Evolutionary conservation across 2,888 invertebrate genomes (phyloP).

Genomic region (Bruchidius siliquastri): DNA sequence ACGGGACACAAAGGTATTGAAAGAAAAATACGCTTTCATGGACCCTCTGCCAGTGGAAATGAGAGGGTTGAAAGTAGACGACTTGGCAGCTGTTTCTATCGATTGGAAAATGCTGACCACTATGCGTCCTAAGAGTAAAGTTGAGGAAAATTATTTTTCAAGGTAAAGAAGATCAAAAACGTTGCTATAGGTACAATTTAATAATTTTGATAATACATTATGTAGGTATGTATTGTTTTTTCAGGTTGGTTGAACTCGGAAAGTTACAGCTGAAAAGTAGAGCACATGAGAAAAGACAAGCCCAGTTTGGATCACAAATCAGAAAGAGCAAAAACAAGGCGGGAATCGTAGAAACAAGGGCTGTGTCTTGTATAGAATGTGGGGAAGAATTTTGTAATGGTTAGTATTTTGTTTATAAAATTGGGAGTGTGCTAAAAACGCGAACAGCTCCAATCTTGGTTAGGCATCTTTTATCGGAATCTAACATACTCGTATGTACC

Average conservation of each 20-base stretch:
- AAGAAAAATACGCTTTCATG: constrained; percentile 61
- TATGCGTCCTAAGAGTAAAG: constrained; percentile 74
- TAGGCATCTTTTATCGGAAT: too few species aligned
- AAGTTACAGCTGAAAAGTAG: constrained; percentile 72
- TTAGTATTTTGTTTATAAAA: constrained; percentile 29
- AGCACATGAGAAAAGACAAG: constrained; percentile 64
- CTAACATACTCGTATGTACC: too few species aligned
- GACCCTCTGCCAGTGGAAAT: constrained; percentile 83
- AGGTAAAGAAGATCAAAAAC: too few species aligned
- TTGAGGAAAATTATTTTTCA: constrained; percentile 84
- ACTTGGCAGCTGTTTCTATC: constrained; percentile 78
- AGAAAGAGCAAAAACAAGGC: constrained; percentile 78
- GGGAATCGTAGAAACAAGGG: constrained; percentile 73
- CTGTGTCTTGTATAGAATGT: constrained; percentile 72
- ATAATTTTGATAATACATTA: too few species aligned
- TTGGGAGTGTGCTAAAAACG: background rate
- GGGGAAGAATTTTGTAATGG: constrained; percentile 82
- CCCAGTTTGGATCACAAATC: constrained; percentile 61
- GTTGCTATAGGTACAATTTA: too few species aligned
- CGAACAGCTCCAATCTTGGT: too few species aligned
- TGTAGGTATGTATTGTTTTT: constrained; percentile 24
- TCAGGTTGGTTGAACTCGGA: constrained; percentile 73
- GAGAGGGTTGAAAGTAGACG: constrained; percentile 67
- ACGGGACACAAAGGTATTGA: constrained; percentile 64
- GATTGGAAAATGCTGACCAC: constrained; percentile 92